These are phyloP conservation scores for Drosophila nikananu DNA, from an alignment of 1,140 invertebrate genomes.

Conservation along the genomic window DNA sequence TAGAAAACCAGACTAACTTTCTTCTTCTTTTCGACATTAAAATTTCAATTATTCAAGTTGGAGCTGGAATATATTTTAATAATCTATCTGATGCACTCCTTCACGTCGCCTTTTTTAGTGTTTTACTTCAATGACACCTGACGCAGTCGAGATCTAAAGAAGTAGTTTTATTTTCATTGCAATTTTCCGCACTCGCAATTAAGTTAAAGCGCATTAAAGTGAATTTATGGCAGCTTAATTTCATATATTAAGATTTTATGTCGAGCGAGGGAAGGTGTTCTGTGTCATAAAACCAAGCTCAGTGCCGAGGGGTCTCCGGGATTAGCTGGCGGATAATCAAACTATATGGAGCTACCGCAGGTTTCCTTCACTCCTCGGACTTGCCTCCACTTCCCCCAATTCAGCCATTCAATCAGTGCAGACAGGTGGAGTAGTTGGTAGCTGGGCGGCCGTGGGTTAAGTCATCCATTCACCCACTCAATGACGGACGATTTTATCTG, in stretches of 20 bases:
- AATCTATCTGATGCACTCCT: conserved; percentile 68
- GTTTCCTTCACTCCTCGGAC: not conserved
- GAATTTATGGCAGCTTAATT: conserved; percentile 84
- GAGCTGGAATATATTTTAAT: conserved; percentile 70
- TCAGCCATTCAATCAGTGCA: conserved; percentile 67
- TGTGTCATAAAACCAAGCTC: conserved; percentile 31
- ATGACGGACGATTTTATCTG: conserved; percentile 58
- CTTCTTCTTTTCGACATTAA: conserved; percentile 28
- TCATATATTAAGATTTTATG: conserved; percentile 84
- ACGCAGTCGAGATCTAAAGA: conserved; percentile 21
- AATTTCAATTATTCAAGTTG: conserved; percentile 64
- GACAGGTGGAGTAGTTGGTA: conserved; percentile 51
- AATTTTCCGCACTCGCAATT: conserved; percentile 70
- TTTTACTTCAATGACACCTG: conserved; percentile 62
- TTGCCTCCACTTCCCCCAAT: not conserved
- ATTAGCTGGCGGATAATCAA: conserved; percentile 71
- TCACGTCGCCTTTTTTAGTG: conserved; percentile 43
- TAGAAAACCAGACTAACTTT: conserved; percentile 47
- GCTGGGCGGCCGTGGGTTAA: conserved; percentile 31
- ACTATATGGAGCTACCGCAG: conserved; percentile 47
- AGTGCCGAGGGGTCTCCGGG: conserved; percentile 25
- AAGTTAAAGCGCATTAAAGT: conserved; percentile 82
- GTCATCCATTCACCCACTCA: conserved; percentile 60
- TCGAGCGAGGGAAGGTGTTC: conserved; percentile 6
- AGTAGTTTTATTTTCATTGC: conserved; percentile 76